These are phyloP conservation scores for Mechanitis mazaeus DNA, from an alignment of 2,888 invertebrate genomes.

Conservation along the genomic window DNA sequence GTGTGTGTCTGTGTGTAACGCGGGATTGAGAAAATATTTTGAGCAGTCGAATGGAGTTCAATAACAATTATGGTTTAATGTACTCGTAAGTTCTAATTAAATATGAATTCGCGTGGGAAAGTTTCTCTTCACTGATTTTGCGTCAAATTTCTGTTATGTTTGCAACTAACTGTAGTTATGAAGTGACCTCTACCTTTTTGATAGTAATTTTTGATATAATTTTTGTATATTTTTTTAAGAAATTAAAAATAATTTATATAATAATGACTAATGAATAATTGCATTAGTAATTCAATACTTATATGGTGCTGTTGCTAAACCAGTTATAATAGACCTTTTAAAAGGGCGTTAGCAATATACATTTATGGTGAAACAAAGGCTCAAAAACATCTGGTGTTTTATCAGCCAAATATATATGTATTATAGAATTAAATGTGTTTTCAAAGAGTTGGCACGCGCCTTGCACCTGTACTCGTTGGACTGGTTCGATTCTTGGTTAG, in stretches of 20 bases:
- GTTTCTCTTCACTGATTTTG: neutral
- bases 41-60: slow-evolving; percentile 9
- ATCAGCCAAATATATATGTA: neutral
- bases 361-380: neutral
- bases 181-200: too few species aligned
- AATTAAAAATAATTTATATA: too few species aligned
- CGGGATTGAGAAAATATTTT: slow-evolving; percentile 2
- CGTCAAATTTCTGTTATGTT: neutral
- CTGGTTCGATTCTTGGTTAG: slow-evolving; percentile 33
- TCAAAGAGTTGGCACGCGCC: slow-evolving; percentile 39
- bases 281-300: too few species aligned
- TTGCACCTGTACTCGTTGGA: slow-evolving; percentile 48
- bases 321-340: too few species aligned
- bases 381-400: neutral
- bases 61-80: slow-evolving; percentile 14
- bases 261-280: too few species aligned
- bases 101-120: neutral
- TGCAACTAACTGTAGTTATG: neutral
- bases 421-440: slow-evolving; percentile 18
- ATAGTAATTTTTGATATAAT: too few species aligned
- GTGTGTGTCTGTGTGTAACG: too few species aligned
- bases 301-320: too few species aligned
- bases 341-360: too few species aligned
- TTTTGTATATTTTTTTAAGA: too few species aligned
- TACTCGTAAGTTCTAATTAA: neutral